Evolutionary conservation across 1,140 invertebrate species (phyloP).

Genomic region (Meloidogyne chitwoodi): DNA sequence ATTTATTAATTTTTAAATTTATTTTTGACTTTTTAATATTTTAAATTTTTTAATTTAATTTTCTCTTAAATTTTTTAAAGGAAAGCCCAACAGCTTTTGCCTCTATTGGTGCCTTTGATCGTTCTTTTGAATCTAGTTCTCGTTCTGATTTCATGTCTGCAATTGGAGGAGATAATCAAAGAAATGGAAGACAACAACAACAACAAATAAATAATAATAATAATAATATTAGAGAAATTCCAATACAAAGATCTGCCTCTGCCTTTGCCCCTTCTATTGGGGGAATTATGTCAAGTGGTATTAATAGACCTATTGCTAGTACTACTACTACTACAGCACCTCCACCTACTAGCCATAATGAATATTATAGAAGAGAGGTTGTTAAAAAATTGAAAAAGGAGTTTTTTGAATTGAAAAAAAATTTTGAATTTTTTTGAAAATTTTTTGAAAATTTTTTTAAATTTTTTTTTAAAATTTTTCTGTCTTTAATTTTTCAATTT

Average conservation of each 20-base stretch:
- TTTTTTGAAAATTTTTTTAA: background rate
- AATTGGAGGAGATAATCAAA: background rate
- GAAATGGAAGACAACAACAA: background rate
- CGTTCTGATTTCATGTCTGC: background rate
- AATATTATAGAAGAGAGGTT: slow-evolving; percentile 56
- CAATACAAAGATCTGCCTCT: slow-evolving; percentile 46
- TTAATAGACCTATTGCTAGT: background rate
- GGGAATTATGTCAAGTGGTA: background rate
- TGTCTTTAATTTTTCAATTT: no score
- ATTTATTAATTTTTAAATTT: no score
- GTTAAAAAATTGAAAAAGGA: no score
- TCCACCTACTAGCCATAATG: slow-evolving; percentile 30
- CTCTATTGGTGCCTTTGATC: background rate
- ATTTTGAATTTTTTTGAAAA: background rate
- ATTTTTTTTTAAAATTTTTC: no score
- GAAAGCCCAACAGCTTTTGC: background rate
- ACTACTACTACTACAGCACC: slow-evolving; percentile 5
- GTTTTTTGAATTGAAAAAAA: no score
- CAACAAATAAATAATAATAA: no score
- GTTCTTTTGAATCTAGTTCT: background rate
- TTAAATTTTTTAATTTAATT: no score
- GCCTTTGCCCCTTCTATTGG: slow-evolving; percentile 42
- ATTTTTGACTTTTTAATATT: no score
- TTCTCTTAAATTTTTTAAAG: no score
- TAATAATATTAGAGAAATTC: slow-evolving; percentile 53